These are phyloP conservation scores for Zaprionus tsacasi DNA, from an alignment of 1,140 invertebrate species.

Conservation along the genomic window DNA sequence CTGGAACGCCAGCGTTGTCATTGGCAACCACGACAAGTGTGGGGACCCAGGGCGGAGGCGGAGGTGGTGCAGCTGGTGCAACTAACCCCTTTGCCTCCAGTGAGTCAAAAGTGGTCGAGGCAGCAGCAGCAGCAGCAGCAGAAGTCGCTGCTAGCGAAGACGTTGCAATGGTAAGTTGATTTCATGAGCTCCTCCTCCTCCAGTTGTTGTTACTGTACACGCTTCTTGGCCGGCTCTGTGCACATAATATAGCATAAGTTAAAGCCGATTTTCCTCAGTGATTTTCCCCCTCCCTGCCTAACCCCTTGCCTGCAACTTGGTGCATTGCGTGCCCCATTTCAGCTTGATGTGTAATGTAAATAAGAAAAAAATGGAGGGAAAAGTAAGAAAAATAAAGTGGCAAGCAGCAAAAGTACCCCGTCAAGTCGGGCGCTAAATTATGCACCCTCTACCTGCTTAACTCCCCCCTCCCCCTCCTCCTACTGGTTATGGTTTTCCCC, in stretches of 20 bases:
- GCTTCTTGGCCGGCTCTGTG: constrained; percentile 33
- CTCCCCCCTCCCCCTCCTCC: background rate
- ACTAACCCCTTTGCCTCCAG: constrained; percentile 43
- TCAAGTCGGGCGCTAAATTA: constrained; percentile 51
- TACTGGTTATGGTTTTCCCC: constrained; percentile 28
- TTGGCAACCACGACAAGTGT: constrained; percentile 11
- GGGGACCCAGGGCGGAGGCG: constrained; percentile 15
- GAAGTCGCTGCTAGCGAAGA: constrained; percentile 49
- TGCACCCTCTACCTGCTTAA: constrained; percentile 22
- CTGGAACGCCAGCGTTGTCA: constrained; percentile 24
- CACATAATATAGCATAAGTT: constrained; percentile 62
- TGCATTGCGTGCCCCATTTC: constrained; percentile 54
- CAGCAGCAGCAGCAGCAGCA: constrained; percentile 4
- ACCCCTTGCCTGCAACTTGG: background rate
- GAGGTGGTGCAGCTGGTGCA: constrained; percentile 31
- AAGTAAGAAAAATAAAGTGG: background rate
- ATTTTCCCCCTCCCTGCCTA: constrained; percentile 28
- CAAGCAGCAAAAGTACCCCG: constrained; percentile 3
- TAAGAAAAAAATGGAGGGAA: constrained; percentile 27
- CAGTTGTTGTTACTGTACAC: constrained; percentile 37
- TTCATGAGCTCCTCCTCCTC: constrained; percentile 23
- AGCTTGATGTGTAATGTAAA: constrained; percentile 46
- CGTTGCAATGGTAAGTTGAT: constrained; percentile 75
- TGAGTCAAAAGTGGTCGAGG: constrained; percentile 31
- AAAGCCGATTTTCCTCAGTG: constrained; percentile 69